Percentiles rank a stretch among this genome's conserved stretches.
phyloP scores from a whole-genome alignment of 2,888 invertebrate genomes.

The Eumerus sabulonum region DNA sequence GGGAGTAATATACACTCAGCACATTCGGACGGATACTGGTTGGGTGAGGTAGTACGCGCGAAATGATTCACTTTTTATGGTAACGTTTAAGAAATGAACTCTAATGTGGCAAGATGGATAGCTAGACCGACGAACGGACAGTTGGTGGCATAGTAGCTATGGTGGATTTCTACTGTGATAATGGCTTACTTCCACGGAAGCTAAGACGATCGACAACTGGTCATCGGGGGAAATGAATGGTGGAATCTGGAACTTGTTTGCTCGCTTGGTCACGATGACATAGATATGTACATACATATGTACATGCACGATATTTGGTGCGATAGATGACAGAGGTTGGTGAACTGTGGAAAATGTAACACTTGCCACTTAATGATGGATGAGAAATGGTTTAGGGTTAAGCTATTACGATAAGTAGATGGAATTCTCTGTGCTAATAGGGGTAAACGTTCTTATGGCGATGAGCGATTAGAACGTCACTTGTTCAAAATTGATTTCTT shows the following conservation, averaged over 20 bases:
- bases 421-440: too few species aligned
- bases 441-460: too few species aligned
- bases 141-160: neutral
- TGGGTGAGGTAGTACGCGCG: neutral
- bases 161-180: conserved; percentile 21
- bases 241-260: conserved; percentile 49
- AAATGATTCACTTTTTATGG: conserved; percentile 42
- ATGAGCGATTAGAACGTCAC: neutral
- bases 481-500: too few species aligned
- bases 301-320: conserved; percentile 13
- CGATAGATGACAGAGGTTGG: conserved; percentile 33
- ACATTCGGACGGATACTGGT: neutral
- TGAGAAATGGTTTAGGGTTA: neutral
- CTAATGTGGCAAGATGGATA: neutral
- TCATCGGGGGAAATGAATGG: conserved; percentile 35
- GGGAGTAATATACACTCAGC: conserved; percentile 3
- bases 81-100: neutral
- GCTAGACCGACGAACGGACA: too few species aligned
- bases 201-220: conserved; percentile 20
- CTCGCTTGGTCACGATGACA: conserved; percentile 34
- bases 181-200: conserved; percentile 35
- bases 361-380: neutral
- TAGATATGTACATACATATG: conserved; percentile 50
- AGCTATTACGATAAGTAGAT: too few species aligned
- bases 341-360: conserved; percentile 44